Evolutionary conservation across 1,140 invertebrate species (phyloP), one percentile per base, ranked within the genome.

Genomic region (Vollenhovia emeryi): DNA sequence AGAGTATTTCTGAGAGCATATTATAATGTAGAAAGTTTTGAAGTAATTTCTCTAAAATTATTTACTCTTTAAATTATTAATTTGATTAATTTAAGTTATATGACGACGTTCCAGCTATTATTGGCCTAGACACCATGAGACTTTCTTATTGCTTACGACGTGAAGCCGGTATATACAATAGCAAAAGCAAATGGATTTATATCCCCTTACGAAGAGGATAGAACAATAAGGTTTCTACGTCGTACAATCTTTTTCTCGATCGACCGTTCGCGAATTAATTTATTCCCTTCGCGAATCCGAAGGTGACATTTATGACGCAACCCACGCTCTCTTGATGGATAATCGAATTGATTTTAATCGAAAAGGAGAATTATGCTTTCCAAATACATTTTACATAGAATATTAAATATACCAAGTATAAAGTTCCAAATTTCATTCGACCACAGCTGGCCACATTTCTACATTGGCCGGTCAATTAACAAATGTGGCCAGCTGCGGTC

Each of bases 171-270:
- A 62, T 64, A 66, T 68, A 62, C 2, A 68, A 36, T 50, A 30
- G 75, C 86, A 86, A 84, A 87, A 86, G 87, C 85, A 87, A 90
- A 89, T 85, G 87, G 90, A 91, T 91, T 91, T 91, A 90, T 78
- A 87, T 91, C 91, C 90, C 78, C 89, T 93, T 89, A 89, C 85
- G 74, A 86, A 78, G 85, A 76, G 89, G 87, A 92, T 87, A 52
- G 66, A 91, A 90, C 68, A 89, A 86, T 93, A 92, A 93, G 92
- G 91, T 92, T 93, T 93, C 91, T 78, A 71, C 86, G 82, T 79
- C 86, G 79, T 84, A 43, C 75, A 62, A 84, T 86, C 78, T 89
- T 55, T 90, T 87, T 87, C 84, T 84, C 79, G 27, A 87, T 89
- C 69, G 73, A 50, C n/a, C 24, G 55, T 55, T 45, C 45, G 40